phyloP scores from a whole-genome alignment of 2,113 vertebrate species.

The Holacanthus passer region DNA sequence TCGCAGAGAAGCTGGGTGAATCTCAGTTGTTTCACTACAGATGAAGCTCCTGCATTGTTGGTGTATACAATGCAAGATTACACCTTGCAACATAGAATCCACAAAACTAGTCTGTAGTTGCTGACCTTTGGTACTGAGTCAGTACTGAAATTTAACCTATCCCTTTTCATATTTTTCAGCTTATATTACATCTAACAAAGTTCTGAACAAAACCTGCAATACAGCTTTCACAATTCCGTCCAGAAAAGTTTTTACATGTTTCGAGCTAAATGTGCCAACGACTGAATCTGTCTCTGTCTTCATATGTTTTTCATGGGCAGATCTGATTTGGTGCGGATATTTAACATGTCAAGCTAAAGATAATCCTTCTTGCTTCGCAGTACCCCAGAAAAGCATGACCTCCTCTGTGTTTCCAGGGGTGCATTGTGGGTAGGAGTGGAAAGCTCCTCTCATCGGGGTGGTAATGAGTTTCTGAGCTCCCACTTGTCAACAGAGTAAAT shows the following conservation, averaged over 20 bases:
- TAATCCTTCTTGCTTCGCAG: conserved; percentile 50
- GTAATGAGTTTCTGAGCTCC: conserved; percentile 71
- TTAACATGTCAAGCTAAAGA: conserved; percentile 28
- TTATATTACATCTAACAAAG: neutral
- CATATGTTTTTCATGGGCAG: neutral
- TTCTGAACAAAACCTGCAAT: neutral
- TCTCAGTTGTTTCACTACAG: conserved; percentile 31
- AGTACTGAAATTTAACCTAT: neutral
- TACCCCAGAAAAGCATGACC: conserved; percentile 21
- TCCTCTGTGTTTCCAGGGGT: conserved; percentile 34
- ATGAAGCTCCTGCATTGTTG: neutral
- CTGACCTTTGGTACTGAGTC: neutral
- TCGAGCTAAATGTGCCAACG: neutral
- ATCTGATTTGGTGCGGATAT: conserved; percentile 32
- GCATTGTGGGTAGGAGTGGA: conserved; percentile 55
- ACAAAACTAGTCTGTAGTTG: neutral
- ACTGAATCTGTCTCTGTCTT: neutral
- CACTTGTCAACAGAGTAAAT: conserved; percentile 61
- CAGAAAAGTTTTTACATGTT: neutral
- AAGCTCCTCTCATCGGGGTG: conserved; percentile 64
- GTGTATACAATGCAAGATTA: conserved; percentile 7
- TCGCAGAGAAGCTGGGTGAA: conserved; percentile 28
- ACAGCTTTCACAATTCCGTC: neutral
- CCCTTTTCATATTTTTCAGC: neutral
- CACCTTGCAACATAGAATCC: neutral